Evolutionary conservation across 2,888 invertebrate species (phyloP).

Genomic region (Pinctada fucata): DNA sequence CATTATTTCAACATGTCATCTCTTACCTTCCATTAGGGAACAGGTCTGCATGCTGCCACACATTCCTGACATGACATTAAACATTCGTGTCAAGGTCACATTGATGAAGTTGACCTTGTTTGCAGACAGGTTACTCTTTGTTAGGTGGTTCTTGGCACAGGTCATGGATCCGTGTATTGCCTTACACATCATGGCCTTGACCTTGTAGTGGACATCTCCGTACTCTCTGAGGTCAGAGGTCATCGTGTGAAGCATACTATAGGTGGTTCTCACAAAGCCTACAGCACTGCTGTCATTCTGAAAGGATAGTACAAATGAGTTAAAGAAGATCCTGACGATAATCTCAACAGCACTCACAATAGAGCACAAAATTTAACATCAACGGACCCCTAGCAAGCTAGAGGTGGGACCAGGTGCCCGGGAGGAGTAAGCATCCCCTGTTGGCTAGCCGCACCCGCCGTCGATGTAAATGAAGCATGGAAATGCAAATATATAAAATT

Average conservation of each 20-base stretch:
- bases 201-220: constrained; percentile 17
- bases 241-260: constrained; percentile 1
- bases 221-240: constrained; percentile 13
- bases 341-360: too few relatives aligned
- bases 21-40: constrained; percentile 21
- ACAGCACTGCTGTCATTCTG: background rate
- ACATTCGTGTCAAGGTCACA: constrained; percentile 5
- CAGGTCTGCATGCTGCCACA: constrained; percentile 13
- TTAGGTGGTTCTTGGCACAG: constrained; percentile 24
- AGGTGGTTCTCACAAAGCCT: background rate
- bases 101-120: constrained; percentile 14
- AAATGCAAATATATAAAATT: too few relatives aligned
- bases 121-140: background rate
- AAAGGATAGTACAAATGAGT: background rate
- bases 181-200: constrained; percentile 24
- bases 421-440: too few relatives aligned
- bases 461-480: too few relatives aligned
- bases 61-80: constrained; percentile 15
- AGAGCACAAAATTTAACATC: too few relatives aligned
- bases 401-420: too few relatives aligned
- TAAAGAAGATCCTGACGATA: too few relatives aligned
- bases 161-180: constrained; percentile 1
- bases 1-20: background rate
- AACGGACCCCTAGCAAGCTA: too few relatives aligned
- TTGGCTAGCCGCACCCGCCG: too few relatives aligned